These are phyloP conservation scores for Theristus sp. DNA, from an alignment of 2,888 invertebrate genomes.

Conservation along the genomic window DNA sequence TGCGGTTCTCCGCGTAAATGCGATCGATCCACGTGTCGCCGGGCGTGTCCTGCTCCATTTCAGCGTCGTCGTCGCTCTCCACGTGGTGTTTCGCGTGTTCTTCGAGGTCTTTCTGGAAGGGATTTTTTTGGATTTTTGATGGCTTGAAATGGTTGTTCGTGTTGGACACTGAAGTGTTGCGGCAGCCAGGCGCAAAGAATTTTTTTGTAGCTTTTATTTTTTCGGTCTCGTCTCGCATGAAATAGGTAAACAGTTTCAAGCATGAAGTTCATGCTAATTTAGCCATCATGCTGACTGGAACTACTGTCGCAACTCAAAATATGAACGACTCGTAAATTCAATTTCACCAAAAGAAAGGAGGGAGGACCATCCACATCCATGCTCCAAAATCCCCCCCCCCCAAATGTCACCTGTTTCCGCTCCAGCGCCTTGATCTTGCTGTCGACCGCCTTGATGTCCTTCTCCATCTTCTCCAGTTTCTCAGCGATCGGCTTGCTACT, in stretches of 20 bases:
- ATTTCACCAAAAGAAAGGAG: too few relatives aligned
- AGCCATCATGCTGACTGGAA: too few relatives aligned
- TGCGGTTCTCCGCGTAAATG: constrained; percentile 71
- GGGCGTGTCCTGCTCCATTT: constrained; percentile 35
- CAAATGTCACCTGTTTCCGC: constrained; percentile 45
- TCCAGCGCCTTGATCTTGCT: constrained; percentile 60
- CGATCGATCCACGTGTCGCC: constrained; percentile 10
- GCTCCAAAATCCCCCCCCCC: background rate
- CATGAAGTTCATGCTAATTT: too few relatives aligned
- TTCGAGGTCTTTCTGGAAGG: constrained; percentile 2
- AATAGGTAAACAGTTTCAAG: too few relatives aligned
- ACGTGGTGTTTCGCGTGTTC: constrained; percentile 30
- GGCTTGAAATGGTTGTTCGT: too few relatives aligned
- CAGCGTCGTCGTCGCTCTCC: constrained; percentile 29
- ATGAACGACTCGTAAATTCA: too few relatives aligned
- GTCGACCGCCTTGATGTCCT: constrained; percentile 75
- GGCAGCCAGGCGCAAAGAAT: too few relatives aligned
- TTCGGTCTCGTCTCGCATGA: too few relatives aligned
- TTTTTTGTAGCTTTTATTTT: too few relatives aligned
- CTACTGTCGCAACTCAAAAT: too few relatives aligned
- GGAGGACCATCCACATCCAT: background rate
- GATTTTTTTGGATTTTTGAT: constrained; percentile 7
- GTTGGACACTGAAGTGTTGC: too few relatives aligned
- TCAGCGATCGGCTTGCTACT: constrained; percentile 61
- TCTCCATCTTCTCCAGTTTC: constrained; percentile 75